These are phyloP conservation scores for Ommatoiulus sabulosus DNA, from an alignment of 2,888 invertebrate species.

Conservation along the genomic window DNA sequence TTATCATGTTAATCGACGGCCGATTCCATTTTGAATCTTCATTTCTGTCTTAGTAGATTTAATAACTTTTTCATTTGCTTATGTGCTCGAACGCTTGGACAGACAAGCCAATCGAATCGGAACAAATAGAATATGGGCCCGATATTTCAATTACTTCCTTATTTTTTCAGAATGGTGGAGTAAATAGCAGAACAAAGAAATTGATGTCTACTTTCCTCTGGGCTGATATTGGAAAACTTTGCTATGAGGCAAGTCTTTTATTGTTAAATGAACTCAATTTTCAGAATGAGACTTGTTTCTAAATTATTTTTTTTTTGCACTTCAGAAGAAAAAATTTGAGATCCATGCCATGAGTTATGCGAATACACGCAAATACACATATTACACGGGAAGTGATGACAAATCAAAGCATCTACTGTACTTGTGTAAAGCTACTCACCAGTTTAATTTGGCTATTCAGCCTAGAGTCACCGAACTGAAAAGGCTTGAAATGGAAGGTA, in stretches of 20 bases:
- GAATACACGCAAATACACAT: slow-evolving; percentile 75
- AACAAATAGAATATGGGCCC: too few relatives aligned
- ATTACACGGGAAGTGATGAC: slow-evolving; percentile 92
- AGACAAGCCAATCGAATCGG: too few relatives aligned
- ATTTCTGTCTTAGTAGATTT: too few relatives aligned
- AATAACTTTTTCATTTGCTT: too few relatives aligned
- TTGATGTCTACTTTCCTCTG: slow-evolving; percentile 86
- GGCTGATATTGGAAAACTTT: slow-evolving; percentile 94
- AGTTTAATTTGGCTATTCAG: slow-evolving; percentile 90
- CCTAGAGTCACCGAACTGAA: slow-evolving; percentile 85
- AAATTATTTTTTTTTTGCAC: slow-evolving; percentile 49
- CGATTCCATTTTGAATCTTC: too few relatives aligned
- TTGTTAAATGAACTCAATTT: slow-evolving; percentile 55
- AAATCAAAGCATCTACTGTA: slow-evolving; percentile 91
- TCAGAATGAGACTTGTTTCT: slow-evolving; percentile 47
- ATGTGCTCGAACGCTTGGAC: too few relatives aligned
- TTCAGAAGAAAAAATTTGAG: slow-evolving; percentile 92
- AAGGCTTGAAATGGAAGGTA: slow-evolving; percentile 84
- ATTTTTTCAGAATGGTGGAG: slow-evolving; percentile 65
- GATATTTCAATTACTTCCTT: slow-evolving; percentile 56
- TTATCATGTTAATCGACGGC: too few relatives aligned
- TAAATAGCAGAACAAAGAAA: slow-evolving; percentile 64
- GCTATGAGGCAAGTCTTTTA: slow-evolving; percentile 80
- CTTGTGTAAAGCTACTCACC: slow-evolving; percentile 90
- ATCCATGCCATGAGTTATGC: slow-evolving; percentile 86